Conservation (phyloP, 1,140 invertebrate species). For the Platyura marginata region DNA sequence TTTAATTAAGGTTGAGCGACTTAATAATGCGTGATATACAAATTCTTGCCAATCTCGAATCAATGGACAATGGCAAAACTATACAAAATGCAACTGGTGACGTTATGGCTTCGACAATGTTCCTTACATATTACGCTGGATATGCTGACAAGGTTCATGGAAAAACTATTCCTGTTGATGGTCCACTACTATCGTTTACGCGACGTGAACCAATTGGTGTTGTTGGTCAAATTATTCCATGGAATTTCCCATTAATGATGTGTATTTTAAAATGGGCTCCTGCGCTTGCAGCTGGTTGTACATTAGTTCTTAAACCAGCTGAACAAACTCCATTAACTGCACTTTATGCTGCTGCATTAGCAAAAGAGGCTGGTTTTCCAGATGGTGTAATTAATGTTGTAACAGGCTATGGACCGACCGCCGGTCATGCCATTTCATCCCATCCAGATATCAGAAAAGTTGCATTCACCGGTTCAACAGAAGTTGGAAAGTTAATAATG, state of each 20-base stretch:
- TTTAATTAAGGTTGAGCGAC: conserved; percentile 56
- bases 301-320: conserved; percentile 75
- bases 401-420: conserved; percentile 63
- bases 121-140: conserved; percentile 73
- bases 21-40: conserved; percentile 52
- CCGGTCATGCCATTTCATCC: conserved; percentile 46
- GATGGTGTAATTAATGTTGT: conserved; percentile 73
- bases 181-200: conserved; percentile 32
- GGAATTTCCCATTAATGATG: conserved; percentile 80
- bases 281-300: conserved; percentile 64
- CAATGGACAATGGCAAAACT: conserved; percentile 80
- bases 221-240: conserved; percentile 78
- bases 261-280: conserved; percentile 71
- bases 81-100: conserved; percentile 43
- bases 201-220: conserved; percentile 71
- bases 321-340: conserved; percentile 88
- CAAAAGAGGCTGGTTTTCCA: conserved; percentile 79
- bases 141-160: conserved; percentile 85
- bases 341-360: conserved; percentile 55
- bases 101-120: conserved; percentile 37
- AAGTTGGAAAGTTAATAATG: conserved; percentile 59
- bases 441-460: conserved; percentile 69
- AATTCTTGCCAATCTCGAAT: conserved; percentile 58
- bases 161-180: conserved; percentile 54
- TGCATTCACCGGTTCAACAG: conserved; percentile 74